Conservation (phyloP, 2,113 vertebrate genomes). For the Hoplias malabaricus region DNA sequence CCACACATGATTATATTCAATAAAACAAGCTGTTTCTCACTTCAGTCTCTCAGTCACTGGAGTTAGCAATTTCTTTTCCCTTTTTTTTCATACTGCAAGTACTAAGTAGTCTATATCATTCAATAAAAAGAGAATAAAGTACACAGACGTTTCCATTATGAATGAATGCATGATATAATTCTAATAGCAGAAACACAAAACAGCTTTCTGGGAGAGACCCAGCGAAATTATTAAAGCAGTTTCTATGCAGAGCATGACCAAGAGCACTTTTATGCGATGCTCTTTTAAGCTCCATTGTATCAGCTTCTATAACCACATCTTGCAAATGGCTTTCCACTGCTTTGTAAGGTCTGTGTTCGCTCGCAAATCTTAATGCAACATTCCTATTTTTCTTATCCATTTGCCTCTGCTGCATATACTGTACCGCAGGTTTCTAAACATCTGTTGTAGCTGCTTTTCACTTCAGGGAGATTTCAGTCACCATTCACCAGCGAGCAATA, state of each 20-base stretch:
- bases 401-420: background rate
- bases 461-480: background rate
- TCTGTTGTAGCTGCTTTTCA: background rate
- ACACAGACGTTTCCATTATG: background rate
- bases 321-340: too few species aligned
- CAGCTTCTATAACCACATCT: background rate
- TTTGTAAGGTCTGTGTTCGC: background rate
- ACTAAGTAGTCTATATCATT: background rate
- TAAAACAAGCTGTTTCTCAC: background rate
- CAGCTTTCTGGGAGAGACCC: background rate
- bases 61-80: background rate
- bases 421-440: background rate
- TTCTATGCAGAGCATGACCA: background rate
- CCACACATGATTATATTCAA: background rate
- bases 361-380: background rate
- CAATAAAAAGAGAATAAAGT: background rate
- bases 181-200: background rate
- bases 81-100: background rate
- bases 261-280: background rate
- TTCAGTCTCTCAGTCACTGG: background rate
- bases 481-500: background rate
- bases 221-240: background rate
- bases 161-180: background rate
- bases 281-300: background rate
- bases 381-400: background rate